These are phyloP conservation scores for Mechanitis mazaeus DNA, from an alignment of 2,888 invertebrate species.

Conservation along the genomic window DNA sequence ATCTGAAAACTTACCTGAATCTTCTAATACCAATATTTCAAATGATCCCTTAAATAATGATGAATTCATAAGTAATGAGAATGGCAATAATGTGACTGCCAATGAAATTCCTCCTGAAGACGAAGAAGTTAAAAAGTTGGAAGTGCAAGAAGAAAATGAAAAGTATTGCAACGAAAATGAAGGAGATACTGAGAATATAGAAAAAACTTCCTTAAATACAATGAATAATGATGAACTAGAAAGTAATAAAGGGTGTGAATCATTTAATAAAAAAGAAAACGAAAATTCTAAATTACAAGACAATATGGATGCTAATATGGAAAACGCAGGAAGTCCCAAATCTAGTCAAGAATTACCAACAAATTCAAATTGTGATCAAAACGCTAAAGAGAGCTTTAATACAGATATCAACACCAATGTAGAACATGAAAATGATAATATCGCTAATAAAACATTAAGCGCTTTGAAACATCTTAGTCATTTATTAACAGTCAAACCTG, in stretches of 20 bases:
- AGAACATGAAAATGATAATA: constrained; percentile 18
- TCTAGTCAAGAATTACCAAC: too few species aligned
- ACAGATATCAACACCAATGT: constrained; percentile 1
- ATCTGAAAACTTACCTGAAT: background rate
- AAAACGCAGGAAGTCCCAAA: constrained; percentile 6
- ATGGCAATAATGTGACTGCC: too few species aligned
- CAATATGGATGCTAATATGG: constrained; percentile 6
- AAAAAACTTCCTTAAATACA: too few species aligned
- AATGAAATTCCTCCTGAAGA: too few species aligned
- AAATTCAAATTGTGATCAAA: constrained; percentile 4
- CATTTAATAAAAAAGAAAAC: constrained; percentile 1
- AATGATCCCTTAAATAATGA: background rate
- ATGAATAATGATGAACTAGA: too few species aligned
- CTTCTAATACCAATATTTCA: background rate
- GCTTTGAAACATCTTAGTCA: constrained; percentile 53
- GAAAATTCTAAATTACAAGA: constrained; percentile 18
- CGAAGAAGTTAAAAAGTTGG: too few species aligned
- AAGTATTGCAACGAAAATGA: too few species aligned
- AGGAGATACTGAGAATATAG: too few species aligned
- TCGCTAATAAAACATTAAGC: constrained; percentile 35
- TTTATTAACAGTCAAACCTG: constrained; percentile 52
- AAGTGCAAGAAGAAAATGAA: too few species aligned
- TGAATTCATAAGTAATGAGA: background rate
- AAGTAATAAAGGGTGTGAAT: too few species aligned
- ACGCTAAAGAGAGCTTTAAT: constrained; percentile 9